phyloP scores from a whole-genome alignment of 2,113 vertebrate genomes.

The Callopanchax toddi region DNA sequence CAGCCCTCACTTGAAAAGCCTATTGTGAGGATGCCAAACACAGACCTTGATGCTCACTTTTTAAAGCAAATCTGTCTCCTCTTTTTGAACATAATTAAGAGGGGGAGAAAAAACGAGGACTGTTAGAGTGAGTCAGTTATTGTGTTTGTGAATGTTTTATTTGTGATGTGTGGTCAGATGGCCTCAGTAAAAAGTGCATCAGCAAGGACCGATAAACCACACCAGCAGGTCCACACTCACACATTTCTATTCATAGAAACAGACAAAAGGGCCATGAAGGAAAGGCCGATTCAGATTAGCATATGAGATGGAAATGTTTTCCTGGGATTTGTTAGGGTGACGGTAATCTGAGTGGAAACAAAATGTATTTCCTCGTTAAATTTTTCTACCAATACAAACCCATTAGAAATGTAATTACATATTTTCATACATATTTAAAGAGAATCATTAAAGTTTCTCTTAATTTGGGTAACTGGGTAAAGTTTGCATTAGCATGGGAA shows the following conservation, averaged over 20 bases:
- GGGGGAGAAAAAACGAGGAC: not conserved
- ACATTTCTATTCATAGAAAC: conserved; percentile 48
- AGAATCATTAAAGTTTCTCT: not conserved
- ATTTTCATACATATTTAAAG: not conserved
- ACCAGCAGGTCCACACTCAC: conserved; percentile 35
- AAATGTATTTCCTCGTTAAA: conserved; percentile 10
- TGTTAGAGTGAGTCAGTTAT: conserved; percentile 17
- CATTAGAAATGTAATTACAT: not conserved
- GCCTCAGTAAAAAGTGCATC: conserved; percentile 33
- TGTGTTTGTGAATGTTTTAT: conserved; percentile 26
- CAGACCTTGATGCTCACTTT: conserved; percentile 52
- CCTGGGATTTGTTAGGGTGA: conserved; percentile 31
- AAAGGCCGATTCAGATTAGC: conserved; percentile 46
- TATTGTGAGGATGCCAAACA: conserved; percentile 26
- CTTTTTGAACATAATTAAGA: conserved; percentile 4
- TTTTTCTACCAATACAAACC: not conserved
- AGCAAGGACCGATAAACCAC: conserved; percentile 4
- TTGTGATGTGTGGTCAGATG: conserved; percentile 30
- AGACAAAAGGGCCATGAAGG: conserved; percentile 35
- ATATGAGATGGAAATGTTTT: conserved; percentile 46
- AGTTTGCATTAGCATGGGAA: no score
- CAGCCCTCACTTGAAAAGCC: conserved; percentile 35
- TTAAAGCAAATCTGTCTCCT: conserved; percentile 4
- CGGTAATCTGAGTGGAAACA: conserved; percentile 35
- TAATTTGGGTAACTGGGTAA: no score